phyloP scores from a whole-genome alignment of 1,140 invertebrate species.

The Lepidurus arcticus region DNA sequence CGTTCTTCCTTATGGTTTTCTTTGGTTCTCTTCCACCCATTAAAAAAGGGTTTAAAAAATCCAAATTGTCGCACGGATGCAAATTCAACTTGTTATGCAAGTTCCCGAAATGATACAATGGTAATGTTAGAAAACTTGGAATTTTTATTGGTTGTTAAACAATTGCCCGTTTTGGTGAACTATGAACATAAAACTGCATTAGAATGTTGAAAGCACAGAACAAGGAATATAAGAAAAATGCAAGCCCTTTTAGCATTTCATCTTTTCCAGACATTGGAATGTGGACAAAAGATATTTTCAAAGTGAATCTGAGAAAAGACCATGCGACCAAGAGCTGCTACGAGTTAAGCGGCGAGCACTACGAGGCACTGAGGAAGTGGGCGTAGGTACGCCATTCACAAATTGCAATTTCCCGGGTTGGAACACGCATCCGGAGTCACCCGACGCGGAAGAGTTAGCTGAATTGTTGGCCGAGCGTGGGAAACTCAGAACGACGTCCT shows the following conservation, averaged over 20 bases:
- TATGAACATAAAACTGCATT: not conserved
- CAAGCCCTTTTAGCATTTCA: not conserved
- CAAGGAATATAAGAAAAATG: not conserved
- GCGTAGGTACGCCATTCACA: not conserved
- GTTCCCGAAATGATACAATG: not conserved
- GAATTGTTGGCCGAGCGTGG: not conserved
- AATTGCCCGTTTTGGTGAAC: not conserved
- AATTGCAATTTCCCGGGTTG: not conserved
- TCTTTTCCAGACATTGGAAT: not conserved
- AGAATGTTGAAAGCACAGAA: not conserved
- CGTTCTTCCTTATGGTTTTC: not conserved
- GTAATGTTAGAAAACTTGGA: not conserved
- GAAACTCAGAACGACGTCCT: conserved; percentile 14
- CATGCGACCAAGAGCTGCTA: not conserved
- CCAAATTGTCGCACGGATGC: conserved; percentile 10
- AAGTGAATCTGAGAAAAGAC: not conserved
- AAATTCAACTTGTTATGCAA: conserved; percentile 19
- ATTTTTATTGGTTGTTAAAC: not conserved
- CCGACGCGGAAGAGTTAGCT: not conserved
- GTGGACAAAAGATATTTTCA: not conserved
- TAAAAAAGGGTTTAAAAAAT: not conserved
- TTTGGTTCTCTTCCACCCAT: not conserved
- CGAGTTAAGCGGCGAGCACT: not conserved
- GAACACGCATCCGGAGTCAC: conserved; percentile 5
- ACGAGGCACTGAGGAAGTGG: not conserved